Evolutionary conservation across 1,140 invertebrate species (phyloP).

Genomic region (Heliconius hewitsoni): DNA sequence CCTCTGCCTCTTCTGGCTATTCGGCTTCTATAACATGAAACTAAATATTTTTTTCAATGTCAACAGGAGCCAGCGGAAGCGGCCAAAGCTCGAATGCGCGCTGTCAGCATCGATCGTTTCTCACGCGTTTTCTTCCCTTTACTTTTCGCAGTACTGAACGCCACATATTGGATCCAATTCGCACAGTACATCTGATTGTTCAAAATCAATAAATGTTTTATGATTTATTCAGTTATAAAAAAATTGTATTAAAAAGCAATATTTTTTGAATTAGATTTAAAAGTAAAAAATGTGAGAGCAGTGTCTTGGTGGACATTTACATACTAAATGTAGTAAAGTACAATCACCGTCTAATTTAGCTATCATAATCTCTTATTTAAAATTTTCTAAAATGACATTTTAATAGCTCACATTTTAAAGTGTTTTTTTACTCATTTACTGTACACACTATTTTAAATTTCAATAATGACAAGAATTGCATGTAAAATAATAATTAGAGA

Average conservation of each 20-base stretch:
- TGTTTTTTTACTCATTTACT: too few species aligned
- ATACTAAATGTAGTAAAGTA: too few species aligned
- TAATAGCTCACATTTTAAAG: too few species aligned
- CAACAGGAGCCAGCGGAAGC: conserved; percentile 81
- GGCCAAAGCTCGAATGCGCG: conserved; percentile 86
- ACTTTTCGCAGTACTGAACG: conserved; percentile 91
- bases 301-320: background rate
- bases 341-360: too few species aligned
- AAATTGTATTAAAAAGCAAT: background rate
- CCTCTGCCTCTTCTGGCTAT: too few species aligned
- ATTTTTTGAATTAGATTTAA: background rate
- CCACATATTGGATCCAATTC: conserved; percentile 94
- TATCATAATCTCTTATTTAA: too few species aligned
- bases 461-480: too few species aligned
- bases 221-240: background rate
- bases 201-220: conserved; percentile 7
- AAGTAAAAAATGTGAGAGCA: background rate
- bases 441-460: too few species aligned
- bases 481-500: too few species aligned
- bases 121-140: conserved; percentile 93
- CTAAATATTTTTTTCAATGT: background rate
- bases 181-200: conserved; percentile 87
- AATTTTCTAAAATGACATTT: too few species aligned
- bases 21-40: too few species aligned
- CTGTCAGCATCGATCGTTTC: conserved; percentile 89